Percentiles rank a stretch among this genome's conserved stretches.
Conservation (phyloP, 92 coral and sea anemone species). For the Epizoanthus ramosus region DNA sequence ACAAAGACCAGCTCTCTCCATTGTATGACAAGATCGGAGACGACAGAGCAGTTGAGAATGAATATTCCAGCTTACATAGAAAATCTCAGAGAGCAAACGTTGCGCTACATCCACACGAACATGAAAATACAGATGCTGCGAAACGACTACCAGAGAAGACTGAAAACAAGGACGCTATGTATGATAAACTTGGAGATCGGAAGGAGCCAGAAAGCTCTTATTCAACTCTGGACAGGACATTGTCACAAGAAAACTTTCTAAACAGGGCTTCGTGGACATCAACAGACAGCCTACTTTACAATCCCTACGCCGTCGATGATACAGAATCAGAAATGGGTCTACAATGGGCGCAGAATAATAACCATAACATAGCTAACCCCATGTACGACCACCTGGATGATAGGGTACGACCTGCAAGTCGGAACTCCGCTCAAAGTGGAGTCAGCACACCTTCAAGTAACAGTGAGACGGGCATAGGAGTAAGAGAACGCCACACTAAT, state of each 20-base stretch:
- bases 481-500: not conserved
- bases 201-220: constrained; percentile 18
- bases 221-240: constrained; percentile 28
- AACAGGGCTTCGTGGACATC: constrained; percentile 34
- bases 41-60: constrained; percentile 23
- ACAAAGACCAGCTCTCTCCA: too few species aligned
- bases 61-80: constrained; percentile 25
- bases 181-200: not conserved
- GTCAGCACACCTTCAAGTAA: not conserved
- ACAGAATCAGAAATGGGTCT: not conserved
- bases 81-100: not conserved
- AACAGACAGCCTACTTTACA: constrained; percentile 20
- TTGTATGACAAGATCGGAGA: not conserved
- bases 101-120: not conserved
- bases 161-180: not conserved
- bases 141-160: not conserved
- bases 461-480: not conserved
- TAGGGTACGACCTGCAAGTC: not conserved
- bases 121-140: not conserved
- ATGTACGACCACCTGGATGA: constrained; percentile 16
- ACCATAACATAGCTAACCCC: constrained; percentile 22
- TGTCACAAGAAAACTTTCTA: constrained; percentile 32
- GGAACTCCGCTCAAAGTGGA: constrained; percentile 8
- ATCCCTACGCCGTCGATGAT: constrained; percentile 36
- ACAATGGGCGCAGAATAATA: not conserved